Base-by-base conservation (phyloP, 2,888 invertebrate species). In the Glaucopsyche alexis region DNA sequence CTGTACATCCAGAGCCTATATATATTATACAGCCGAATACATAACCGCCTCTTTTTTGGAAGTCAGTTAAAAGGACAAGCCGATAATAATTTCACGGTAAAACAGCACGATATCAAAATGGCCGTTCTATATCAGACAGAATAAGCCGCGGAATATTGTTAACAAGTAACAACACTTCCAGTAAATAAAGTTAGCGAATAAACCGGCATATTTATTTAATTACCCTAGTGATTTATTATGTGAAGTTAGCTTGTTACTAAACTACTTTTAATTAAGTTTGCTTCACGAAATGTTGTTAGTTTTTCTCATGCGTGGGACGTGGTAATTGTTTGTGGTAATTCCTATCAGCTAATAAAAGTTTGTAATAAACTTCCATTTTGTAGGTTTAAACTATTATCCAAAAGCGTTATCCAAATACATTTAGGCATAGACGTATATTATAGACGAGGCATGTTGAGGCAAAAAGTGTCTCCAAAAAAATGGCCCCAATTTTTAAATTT, bases 61-160 rank as follows among this genome's bases (percentile, higher is more conserved):
- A n/a, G n/a, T n/a, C n/a, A n/a, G 29, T 69, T 69, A 49, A 7
- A 7, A 69, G 49, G 40, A 66, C 69, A 14, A 14, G 14, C 69
- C 19, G 7, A 47, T 14, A 45, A 38, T 69, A 75, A 76, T 76
- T 75, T 74, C 80, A 82, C 82, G 82, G 77, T 83, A 81, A 87
- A 88, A 84, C 82, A 88, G 84, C 82, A 82, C 84, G 83, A 83
- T 80, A 80, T 79, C 76, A 76, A 81, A 85, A 83, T 82, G 81
- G 82, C 81, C 82, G 82, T 73, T 75, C 82, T 87, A 88, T 87
- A 88, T 89, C 86, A 85, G 83, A 81, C 79, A 75, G 83, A 88
- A 86, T 87, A 87, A 69, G 11, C 64, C 77, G 80, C 79, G 78
- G 78, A 79, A 77, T 76, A 84, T 87, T 84, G 86, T 85, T 87